Evolutionary conservation across 2,113 vertebrate genomes (phyloP).

Genomic region (Columbina picui): DNA sequence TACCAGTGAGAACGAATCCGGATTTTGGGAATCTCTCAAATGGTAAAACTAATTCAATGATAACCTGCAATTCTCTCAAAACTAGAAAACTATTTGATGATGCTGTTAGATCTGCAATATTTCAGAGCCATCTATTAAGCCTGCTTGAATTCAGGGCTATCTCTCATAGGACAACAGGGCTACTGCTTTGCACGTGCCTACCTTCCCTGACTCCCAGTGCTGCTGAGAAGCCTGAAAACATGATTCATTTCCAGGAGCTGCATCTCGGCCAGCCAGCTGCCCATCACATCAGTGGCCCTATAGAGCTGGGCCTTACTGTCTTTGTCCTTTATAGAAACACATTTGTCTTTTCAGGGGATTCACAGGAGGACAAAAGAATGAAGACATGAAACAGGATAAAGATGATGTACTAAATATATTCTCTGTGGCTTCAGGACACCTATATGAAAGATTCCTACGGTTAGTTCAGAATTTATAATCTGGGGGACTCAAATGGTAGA

Average conservation of each 20-base stretch:
- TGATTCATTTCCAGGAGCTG: not conserved
- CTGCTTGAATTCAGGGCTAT: not conserved
- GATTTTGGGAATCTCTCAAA: slow-evolving; percentile 95
- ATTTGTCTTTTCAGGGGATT: slow-evolving; percentile 83
- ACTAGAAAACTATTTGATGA: not conserved
- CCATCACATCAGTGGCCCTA: not conserved
- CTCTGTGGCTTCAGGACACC: slow-evolving; percentile 95
- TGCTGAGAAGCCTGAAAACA: not conserved
- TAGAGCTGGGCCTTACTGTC: not conserved
- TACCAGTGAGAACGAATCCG: slow-evolving; percentile 86
- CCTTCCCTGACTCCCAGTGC: not conserved
- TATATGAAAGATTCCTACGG: slow-evolving; percentile 97
- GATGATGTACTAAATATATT: slow-evolving; percentile 97
- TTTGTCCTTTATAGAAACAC: not conserved
- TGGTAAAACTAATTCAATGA: slow-evolving; percentile 75
- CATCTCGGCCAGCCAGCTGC: not conserved
- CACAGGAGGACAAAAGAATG: slow-evolving; percentile 86
- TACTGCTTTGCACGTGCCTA: not conserved
- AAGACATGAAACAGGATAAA: slow-evolving; percentile 91
- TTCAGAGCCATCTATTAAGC: not conserved
- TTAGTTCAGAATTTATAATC: slow-evolving; percentile 63
- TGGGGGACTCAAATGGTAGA: not conserved
- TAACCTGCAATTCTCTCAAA: not conserved
- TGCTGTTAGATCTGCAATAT: not conserved
- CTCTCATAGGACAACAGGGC: not conserved